phyloP scores from a whole-genome alignment of 2,888 invertebrate genomes.

The Hirtodrosophila trivittata region DNA sequence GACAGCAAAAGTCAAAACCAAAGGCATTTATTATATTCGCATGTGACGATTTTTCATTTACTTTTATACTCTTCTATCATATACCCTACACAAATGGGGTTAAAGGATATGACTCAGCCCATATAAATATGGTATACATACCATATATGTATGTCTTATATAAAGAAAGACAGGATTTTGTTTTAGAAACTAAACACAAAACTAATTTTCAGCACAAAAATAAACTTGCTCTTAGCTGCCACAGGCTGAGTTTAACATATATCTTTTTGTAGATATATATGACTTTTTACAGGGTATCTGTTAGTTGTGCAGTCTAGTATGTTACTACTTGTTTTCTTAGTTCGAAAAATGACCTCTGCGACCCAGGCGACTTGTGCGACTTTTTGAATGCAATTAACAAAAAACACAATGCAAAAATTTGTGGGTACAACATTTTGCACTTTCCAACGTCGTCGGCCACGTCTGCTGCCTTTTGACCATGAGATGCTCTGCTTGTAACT shows the following conservation, averaged over 20 bases:
- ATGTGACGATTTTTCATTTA: conserved; percentile 50
- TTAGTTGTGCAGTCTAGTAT: neutral
- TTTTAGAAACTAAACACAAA: too few species aligned
- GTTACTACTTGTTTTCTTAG: conserved; percentile 6
- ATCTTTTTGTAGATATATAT: neutral
- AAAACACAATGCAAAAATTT: conserved; percentile 52
- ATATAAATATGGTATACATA: too few species aligned
- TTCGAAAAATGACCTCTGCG: conserved; percentile 28
- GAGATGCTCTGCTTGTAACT: conserved; percentile 30
- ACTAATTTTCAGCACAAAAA: too few species aligned
- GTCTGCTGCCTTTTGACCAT: conserved; percentile 42
- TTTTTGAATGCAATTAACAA: conserved; percentile 61
- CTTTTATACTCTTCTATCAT: neutral
- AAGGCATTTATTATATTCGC: conserved; percentile 42
- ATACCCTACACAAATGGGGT: neutral
- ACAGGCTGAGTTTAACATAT: too few species aligned
- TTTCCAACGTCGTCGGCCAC: conserved; percentile 21
- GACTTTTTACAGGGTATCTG: neutral
- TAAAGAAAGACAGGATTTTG: too few species aligned
- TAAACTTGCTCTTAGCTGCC: neutral
- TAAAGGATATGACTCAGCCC: too few species aligned
- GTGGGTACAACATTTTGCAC: conserved; percentile 66
- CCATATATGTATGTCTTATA: too few species aligned
- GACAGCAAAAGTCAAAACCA: conserved; percentile 12
- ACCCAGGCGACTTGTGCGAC: conserved; percentile 33